Base-by-base conservation (phyloP, 64 coral and sea anemone genomes). In the Montipora cactus region DNA sequence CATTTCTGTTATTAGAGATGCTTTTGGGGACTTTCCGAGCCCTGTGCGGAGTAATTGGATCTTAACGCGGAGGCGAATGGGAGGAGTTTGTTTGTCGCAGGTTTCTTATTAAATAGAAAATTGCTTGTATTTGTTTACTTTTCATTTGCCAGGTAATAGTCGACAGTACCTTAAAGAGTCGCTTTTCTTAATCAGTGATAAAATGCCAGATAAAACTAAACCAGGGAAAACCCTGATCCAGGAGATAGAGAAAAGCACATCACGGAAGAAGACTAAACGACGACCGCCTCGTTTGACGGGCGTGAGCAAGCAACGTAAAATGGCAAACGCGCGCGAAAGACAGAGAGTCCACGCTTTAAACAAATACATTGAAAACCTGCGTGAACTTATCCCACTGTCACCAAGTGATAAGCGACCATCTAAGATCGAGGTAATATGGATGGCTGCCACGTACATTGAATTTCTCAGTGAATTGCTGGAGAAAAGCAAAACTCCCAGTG, bases 251-350 rank as follows among this genome's bases (percentile, higher is more conserved):
- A n/a, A 49, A 22, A 89, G 77, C 9, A 74, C 74, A 11, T 74
- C 88, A 58, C 90, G 71, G 48, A 90, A 59, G 7, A 89, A 82
- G 76, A 93, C 48, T 4, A 88, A 89, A 47, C 80, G 95, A 9
- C 61, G 88, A 18, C 77, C 88, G 3, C 80, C 87, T 13, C 87
- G 91, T 59, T 82, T 96, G 20, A 94, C 95, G 0, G 95, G 95
- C 3, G 91, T 96, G 20, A 96, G 95, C 68, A 93, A 96, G 59
- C 95, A 94, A 80, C 79, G 95, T 50, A 93, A 83, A 90, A 45
- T 93, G 75, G 95, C 95, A 83, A 96, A 96, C 70, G 95, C 89
- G 62, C 81, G 95, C 21, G 95, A 96, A 91, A 83, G 95, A 86
- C 89, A 53, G 81, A 84, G 95, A 48, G 91, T 96, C 23, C 95